phyloP scores from a whole-genome alignment of 2,113 vertebrate species.

The Glaucidium brasilianum region DNA sequence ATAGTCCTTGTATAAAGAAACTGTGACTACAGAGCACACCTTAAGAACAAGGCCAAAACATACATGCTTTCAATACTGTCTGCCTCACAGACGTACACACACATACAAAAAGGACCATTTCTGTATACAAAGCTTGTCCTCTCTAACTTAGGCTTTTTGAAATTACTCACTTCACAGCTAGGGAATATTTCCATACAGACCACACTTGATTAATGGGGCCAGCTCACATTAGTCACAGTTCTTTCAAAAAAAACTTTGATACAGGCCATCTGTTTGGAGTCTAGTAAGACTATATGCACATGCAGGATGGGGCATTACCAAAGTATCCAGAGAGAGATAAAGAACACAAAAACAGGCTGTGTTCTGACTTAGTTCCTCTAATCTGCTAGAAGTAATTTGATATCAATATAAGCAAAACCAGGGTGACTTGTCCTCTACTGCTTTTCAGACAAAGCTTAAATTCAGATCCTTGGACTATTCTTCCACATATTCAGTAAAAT shows the following conservation, averaged over 20 bases:
- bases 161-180: neutral
- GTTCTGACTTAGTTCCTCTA: neutral
- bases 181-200: neutral
- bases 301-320: neutral
- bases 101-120: neutral
- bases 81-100: neutral
- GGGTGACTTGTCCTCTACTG: neutral
- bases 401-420: neutral
- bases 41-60: neutral
- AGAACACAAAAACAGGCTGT: neutral
- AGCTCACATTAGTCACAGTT: conserved; percentile 37
- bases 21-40: neutral
- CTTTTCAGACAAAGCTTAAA: neutral
- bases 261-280: conserved; percentile 25
- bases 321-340: conserved; percentile 4
- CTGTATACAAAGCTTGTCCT: neutral
- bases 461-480: neutral
- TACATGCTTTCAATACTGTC: neutral
- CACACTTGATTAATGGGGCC: conserved; percentile 9
- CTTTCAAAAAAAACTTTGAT: conserved; percentile 39
- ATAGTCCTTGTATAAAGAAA: neutral
- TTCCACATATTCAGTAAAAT: neutral
- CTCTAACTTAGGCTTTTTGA: conserved; percentile 14
- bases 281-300: neutral
- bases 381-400: neutral